A percentile compares a stretch with the other conserved stretches of the same genome.
Conservation (phyloP, 1,140 invertebrate species). For the Drosophila ficusphila region DNA sequence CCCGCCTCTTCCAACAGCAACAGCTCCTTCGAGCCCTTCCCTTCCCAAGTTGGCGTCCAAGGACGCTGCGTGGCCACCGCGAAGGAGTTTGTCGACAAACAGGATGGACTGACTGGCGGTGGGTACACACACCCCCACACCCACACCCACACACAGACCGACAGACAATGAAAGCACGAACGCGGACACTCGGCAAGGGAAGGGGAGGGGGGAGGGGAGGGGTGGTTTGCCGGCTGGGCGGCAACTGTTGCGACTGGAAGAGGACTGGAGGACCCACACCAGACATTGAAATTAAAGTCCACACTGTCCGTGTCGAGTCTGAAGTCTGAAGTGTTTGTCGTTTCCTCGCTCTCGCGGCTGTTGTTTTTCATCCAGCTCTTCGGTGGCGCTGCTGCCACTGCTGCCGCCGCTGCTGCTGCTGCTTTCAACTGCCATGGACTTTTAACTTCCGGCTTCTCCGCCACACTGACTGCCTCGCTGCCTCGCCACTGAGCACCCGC, state of each 20-base stretch:
- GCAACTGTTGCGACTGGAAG: neutral
- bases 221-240: neutral
- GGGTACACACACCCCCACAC: constrained; percentile 12
- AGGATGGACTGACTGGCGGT: neutral
- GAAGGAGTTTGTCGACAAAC: constrained; percentile 47
- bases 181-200: constrained; percentile 7
- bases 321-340: constrained; percentile 63
- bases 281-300: constrained; percentile 56
- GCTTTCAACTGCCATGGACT: constrained; percentile 50
- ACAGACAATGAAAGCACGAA: constrained; percentile 21
- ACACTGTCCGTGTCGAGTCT: constrained; percentile 43
- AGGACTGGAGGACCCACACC: neutral
- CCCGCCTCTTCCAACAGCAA: no score
- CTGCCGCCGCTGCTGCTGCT: neutral
- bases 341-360: constrained; percentile 9
- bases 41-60: constrained; percentile 37
- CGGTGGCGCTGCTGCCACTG: constrained; percentile 5
- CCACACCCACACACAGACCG: constrained; percentile 14
- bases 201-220: neutral
- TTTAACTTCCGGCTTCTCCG: constrained; percentile 69
- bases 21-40: neutral
- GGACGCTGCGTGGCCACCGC: constrained; percentile 56
- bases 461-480: neutral
- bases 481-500: neutral
- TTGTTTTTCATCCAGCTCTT: constrained; percentile 16